Base-by-base conservation (phyloP, 1,140 invertebrate species). In the Brachionus angularis region DNA sequence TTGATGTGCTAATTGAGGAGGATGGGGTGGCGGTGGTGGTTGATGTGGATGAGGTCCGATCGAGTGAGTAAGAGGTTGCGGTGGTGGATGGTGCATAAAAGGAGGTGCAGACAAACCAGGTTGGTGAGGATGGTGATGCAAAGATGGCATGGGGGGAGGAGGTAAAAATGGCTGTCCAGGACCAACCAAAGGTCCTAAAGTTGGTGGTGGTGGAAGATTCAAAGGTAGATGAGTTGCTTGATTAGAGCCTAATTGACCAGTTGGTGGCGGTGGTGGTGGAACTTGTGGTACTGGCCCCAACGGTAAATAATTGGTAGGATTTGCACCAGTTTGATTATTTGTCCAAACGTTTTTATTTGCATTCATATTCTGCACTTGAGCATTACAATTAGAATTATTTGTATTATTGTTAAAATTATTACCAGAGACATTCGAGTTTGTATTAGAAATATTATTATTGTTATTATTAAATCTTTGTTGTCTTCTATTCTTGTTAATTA, bases 191-290 rank as follows among this genome's bases (percentile, higher is more conserved):
- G n/a, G n/a, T n/a, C n/a, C n/a, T 8, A 67, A 1, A 12, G 42
- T 8, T 21, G 42, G 42, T 25, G 49, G 49, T n/a, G 36, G 62
- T 34, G 47, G 25, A 18, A 47, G 18, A 21, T 50, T 50, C 62
- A 50, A n/a, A 1, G 62, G 62, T 42, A 67, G 46, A 47, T 67
- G 62, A 8, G 62, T 27, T 34, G 62, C 33, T 31, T 46, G 62
- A n/a, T 29, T 67, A 4, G 42, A 42, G 16, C 62, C 62, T 4
- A 50, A 42, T 46, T 67, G 62, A 16, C 39, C 39, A 10, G 39
- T 10, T 25, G 62, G 62, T 18, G 39, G 39, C 3, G 47, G 8
- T 21, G 47, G 42, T 33, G 62, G 62, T 14, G 42, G 10, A 10
- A 42, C 10, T 42, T 10, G 39, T n/a, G n/a, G n/a, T n/a, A n/a